A percentile compares a stretch with the other conserved stretches of the same genome.
Evolutionary conservation across 2,888 invertebrate genomes (phyloP).

Genomic region (Meta bourneti): DNA sequence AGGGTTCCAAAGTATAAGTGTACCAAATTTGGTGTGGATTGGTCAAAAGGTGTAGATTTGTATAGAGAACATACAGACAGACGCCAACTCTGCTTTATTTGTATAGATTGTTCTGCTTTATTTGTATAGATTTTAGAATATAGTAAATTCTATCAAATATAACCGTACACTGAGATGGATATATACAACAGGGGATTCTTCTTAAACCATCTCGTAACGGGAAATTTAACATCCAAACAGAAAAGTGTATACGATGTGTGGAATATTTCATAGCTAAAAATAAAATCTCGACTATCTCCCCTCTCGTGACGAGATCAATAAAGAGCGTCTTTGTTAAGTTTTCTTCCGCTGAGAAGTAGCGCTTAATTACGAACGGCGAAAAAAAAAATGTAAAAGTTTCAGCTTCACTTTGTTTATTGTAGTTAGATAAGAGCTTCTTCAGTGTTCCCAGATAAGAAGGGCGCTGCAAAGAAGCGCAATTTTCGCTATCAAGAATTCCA

Average conservation of each 20-base stretch:
- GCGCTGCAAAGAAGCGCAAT: background rate
- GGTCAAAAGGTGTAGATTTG: too few species aligned
- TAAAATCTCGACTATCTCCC: background rate
- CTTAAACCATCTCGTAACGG: background rate
- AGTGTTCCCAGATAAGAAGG: background rate
- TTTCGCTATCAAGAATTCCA: background rate
- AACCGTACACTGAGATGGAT: too few species aligned
- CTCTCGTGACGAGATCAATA: background rate
- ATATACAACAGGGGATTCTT: too few species aligned
- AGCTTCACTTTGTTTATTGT: background rate
- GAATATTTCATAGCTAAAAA: background rate
- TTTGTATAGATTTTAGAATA: too few species aligned
- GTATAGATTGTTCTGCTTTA: too few species aligned
- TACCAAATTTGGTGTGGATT: too few species aligned
- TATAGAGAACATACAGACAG: too few species aligned
- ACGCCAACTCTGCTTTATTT: too few species aligned
- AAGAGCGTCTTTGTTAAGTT: background rate
- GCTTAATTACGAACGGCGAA: background rate
- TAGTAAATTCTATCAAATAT: too few species aligned
- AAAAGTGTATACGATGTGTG: background rate
- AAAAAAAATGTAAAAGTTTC: background rate
- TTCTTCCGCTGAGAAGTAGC: background rate
- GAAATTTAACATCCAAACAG: background rate
- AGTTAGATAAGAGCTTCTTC: background rate
- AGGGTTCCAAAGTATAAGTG: too few species aligned